Percentiles rank a stretch among this genome's conserved stretches.
These are phyloP conservation scores for Sarcoramphus papa DNA, from an alignment of 2,797 vertebrate genomes.

Conservation along the genomic window DNA sequence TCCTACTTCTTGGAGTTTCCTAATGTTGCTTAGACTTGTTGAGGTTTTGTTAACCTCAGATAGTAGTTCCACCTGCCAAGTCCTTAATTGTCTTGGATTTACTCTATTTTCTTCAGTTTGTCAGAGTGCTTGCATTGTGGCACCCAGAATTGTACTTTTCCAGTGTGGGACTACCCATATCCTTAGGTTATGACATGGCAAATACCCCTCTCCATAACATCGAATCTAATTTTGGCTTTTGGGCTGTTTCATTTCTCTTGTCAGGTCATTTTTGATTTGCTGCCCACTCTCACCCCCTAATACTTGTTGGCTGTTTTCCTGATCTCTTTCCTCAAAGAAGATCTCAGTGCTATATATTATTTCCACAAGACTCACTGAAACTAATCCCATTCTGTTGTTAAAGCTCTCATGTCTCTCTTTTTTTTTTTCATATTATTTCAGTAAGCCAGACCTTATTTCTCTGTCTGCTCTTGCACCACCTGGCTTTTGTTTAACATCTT, in stretches of 20 bases:
- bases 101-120: not conserved
- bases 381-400: not conserved
- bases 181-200: not conserved
- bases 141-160: not conserved
- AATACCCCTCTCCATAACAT: not conserved
- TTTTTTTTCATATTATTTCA: not conserved
- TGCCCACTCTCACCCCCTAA: not conserved
- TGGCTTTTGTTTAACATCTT: constrained; percentile 29
- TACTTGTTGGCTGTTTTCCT: not conserved
- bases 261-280: not conserved
- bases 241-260: not conserved
- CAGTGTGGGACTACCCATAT: not conserved
- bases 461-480: not conserved
- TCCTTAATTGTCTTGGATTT: not conserved
- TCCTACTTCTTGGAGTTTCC: not conserved
- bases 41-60: constrained; percentile 25
- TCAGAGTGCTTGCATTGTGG: not conserved
- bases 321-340: not conserved
- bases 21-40: not conserved
- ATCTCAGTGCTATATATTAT: not conserved
- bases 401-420: not conserved
- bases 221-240: not conserved
- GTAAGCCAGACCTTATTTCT: not conserved
- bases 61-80: not conserved
- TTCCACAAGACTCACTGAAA: constrained; percentile 1